Conservation (phyloP, 2,888 invertebrate species). For the Marasmarcha lunaedactyla region DNA sequence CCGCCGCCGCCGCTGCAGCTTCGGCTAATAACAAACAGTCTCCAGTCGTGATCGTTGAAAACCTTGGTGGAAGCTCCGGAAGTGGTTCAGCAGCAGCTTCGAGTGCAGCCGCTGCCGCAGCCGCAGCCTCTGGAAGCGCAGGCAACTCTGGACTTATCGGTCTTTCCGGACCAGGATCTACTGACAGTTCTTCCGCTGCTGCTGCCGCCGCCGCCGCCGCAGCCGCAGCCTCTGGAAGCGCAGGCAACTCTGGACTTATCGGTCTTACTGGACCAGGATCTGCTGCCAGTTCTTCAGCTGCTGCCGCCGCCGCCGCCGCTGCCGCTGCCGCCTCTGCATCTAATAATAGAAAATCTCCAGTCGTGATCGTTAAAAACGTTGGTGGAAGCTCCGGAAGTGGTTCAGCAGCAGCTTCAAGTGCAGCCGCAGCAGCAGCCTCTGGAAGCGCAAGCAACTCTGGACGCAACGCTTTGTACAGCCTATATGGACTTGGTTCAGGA, state of each 20-base stretch:
- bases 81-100: not conserved
- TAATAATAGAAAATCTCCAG: not conserved
- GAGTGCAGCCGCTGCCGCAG: not conserved
- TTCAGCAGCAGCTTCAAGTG: no score
- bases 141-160: not conserved
- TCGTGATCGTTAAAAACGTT: not conserved
- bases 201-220: constrained; percentile 1
- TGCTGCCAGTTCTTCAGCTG: constrained; percentile 1
- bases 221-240: not conserved
- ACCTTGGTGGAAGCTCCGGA: not conserved
- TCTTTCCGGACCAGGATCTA: constrained; percentile 5
- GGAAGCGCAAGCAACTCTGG: no score
- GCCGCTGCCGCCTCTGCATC: not conserved
- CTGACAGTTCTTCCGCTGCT: not conserved
- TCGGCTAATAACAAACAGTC: not conserved
- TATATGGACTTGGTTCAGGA: no score
- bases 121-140: not conserved
- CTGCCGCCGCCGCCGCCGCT: not conserved
- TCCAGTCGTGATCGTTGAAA: no score
- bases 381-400: not conserved
- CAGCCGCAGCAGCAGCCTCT: no score
- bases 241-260: constrained; percentile 10
- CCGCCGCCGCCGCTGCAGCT: not conserved
- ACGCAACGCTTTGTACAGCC: no score
- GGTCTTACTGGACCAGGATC: constrained; percentile 12